Evolutionary conservation across 2,888 invertebrate species (phyloP).

Genomic region (Mechanitis mazaeus): DNA sequence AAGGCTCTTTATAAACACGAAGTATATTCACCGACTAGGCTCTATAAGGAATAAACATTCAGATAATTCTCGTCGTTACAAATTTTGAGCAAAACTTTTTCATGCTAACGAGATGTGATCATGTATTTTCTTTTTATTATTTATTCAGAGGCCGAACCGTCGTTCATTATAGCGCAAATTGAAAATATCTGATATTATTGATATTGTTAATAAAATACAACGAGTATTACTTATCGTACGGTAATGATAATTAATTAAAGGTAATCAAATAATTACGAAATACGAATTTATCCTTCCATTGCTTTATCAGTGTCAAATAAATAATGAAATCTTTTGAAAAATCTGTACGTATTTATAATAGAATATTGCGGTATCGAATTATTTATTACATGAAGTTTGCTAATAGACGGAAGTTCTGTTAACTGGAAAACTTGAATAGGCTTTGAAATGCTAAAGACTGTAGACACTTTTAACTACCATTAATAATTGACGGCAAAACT

Average conservation of each 20-base stretch:
- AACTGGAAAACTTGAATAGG: conserved; percentile 12
- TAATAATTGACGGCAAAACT: conserved; percentile 22
- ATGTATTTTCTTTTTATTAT: conserved; percentile 20
- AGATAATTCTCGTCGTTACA: not conserved
- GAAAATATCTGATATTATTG: conserved; percentile 20
- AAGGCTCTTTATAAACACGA: no score
- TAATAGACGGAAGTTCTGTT: not conserved
- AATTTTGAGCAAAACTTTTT: conserved; percentile 6
- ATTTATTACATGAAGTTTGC: conserved; percentile 1
- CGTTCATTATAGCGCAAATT: no score
- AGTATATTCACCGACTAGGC: not conserved
- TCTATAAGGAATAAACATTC: conserved; percentile 2
- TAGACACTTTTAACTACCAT: conserved; percentile 21
- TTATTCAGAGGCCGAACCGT: conserved; percentile 13
- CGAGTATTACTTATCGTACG: no score
- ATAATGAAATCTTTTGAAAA: not conserved
- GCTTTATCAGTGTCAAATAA: not conserved
- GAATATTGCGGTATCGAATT: not conserved
- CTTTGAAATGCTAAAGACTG: conserved; percentile 20
- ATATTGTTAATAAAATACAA: conserved; percentile 13
- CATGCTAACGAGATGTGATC: conserved; percentile 25
- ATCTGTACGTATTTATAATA: not conserved
- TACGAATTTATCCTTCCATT: not conserved
- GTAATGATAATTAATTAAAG: no score
- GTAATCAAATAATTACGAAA: not conserved